Evolutionary conservation across 2,888 invertebrate species (phyloP).

Genomic region (Amiota communis): DNA sequence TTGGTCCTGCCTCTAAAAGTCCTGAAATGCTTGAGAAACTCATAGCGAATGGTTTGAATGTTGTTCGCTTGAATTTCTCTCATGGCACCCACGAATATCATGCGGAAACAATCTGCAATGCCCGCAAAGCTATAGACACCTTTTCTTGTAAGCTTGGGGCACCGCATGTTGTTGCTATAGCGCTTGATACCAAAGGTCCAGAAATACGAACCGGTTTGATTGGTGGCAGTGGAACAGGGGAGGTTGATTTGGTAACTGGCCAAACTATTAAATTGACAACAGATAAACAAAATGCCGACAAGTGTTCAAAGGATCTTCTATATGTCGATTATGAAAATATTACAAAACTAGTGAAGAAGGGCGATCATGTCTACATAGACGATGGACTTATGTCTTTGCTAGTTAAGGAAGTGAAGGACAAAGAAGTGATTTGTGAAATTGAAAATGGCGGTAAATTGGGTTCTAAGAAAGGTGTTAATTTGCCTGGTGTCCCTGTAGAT

Average conservation of each 20-base stretch:
- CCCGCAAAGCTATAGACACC: constrained; percentile 85
- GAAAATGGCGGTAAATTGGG: constrained; percentile 96
- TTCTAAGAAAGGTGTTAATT: constrained; percentile 95
- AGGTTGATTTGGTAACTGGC: constrained; percentile 90
- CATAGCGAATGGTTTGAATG: constrained; percentile 97
- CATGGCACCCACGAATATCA: constrained; percentile 97
- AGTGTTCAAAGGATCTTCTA: constrained; percentile 81
- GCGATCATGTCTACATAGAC: constrained; percentile 91
- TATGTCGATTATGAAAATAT: constrained; percentile 96
- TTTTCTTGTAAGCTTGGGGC: constrained; percentile 82
- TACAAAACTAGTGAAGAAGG: constrained; percentile 87
- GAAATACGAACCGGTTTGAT: constrained; percentile 97
- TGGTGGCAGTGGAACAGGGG: constrained; percentile 88
- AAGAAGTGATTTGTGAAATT: constrained; percentile 83
- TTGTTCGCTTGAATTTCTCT: constrained; percentile 95
- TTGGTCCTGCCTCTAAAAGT: constrained; percentile 88
- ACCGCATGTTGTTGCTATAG: constrained; percentile 89
- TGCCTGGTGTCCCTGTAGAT: constrained; percentile 95
- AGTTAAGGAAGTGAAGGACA: constrained; percentile 79
- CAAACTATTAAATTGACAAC: constrained; percentile 87
- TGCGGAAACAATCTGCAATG: constrained; percentile 88
- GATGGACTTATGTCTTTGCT: constrained; percentile 95
- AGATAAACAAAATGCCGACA: constrained; percentile 82
- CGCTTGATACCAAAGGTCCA: constrained; percentile 97
- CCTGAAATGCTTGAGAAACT: constrained; percentile 88